Conservation (phyloP, 2,113 vertebrate species). For the Vimba vimba region DNA sequence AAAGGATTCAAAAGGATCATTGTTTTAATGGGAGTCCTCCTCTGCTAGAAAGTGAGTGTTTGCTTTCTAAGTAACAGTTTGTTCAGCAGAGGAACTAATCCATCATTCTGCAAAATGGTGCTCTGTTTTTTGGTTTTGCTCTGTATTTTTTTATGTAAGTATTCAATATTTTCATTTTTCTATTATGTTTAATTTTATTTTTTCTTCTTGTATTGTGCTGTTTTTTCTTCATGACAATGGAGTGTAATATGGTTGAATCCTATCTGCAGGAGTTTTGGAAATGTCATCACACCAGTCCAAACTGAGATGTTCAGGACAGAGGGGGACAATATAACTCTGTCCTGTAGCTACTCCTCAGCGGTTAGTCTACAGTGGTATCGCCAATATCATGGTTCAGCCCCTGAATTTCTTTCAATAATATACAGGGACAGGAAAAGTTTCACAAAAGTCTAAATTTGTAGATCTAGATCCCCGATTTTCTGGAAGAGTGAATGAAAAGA, state of each 20-base stretch:
- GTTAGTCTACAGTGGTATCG: constrained; percentile 21
- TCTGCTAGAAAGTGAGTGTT: neutral
- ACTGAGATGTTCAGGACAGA: neutral
- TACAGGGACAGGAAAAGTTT: neutral
- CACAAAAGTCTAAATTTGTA: neutral
- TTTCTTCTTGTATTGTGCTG: neutral
- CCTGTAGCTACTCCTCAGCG: neutral
- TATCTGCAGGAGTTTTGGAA: neutral
- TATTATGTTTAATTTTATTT: neutral
- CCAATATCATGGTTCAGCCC: neutral
- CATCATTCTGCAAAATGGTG: neutral
- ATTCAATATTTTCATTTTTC: neutral
- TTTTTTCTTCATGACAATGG: neutral
- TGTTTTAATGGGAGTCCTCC: neutral
- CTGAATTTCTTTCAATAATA: too few species aligned
- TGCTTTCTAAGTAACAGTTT: neutral
- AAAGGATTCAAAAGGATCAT: too few species aligned
- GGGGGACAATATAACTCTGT: neutral
- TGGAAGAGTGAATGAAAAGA: too few species aligned
- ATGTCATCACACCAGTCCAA: neutral
- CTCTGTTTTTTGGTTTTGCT: neutral
- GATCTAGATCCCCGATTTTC: too few species aligned
- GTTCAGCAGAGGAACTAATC: neutral
- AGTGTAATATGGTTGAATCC: neutral
- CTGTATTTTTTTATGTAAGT: neutral